phyloP scores from a whole-genome alignment of 2,113 vertebrate species.

The Tetraodon nigroviridis region DNA sequence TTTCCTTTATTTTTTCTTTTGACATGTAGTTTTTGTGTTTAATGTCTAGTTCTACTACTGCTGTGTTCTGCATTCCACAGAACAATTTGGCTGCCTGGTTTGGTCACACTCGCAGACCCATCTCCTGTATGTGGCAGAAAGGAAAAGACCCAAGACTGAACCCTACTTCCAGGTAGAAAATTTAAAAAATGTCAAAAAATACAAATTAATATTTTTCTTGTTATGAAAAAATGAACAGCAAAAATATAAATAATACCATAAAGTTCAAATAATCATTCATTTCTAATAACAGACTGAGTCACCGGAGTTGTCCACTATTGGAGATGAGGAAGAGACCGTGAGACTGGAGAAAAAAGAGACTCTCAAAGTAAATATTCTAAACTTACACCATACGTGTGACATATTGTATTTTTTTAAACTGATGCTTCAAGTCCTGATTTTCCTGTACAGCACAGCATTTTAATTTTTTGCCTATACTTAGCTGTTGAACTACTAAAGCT shows the following conservation, averaged over 20 bases:
- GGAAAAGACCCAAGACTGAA: constrained; percentile 86
- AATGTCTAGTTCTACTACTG: background rate
- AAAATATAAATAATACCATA: no score
- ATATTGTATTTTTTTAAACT: background rate
- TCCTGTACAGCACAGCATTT: background rate
- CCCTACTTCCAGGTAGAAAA: constrained; percentile 87
- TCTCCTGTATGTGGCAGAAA: constrained; percentile 94
- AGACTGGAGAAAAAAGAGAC: constrained; percentile 67
- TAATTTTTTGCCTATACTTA: background rate
- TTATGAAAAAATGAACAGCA: background rate
- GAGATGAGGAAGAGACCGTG: constrained; percentile 70
- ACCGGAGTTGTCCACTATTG: constrained; percentile 57
- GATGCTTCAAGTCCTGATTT: no score
- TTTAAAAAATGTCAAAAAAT: background rate
- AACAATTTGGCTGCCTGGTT: constrained; percentile 91
- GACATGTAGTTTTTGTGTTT: background rate
- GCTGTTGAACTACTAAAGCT: no score
- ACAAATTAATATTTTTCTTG: no score
- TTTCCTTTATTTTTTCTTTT: background rate
- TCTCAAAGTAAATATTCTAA: constrained; percentile 53
- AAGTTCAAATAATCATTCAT: background rate
- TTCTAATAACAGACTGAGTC: constrained; percentile 54
- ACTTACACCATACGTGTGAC: background rate
- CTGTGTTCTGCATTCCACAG: constrained; percentile 58
- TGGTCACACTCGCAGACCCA: constrained; percentile 98